These are phyloP conservation scores for Stegodyphus dumicola DNA, from an alignment of 1,140 invertebrate genomes.

Conservation along the genomic window DNA sequence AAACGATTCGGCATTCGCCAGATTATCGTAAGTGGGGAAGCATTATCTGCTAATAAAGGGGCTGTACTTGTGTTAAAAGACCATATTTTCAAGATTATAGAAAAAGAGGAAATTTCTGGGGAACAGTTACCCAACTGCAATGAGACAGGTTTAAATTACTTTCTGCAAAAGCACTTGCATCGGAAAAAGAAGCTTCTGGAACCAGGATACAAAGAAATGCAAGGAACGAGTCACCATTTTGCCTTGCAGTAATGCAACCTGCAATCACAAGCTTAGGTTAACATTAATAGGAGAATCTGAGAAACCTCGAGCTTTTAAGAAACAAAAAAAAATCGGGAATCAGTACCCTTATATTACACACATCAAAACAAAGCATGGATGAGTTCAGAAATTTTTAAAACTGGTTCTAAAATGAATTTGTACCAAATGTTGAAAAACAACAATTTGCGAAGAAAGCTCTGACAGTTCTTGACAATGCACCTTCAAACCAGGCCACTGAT, in stretches of 20 bases:
- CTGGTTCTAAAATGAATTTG: not conserved
- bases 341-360: constrained; percentile 7
- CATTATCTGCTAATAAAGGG: not conserved
- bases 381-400: not conserved
- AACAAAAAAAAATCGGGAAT: not conserved
- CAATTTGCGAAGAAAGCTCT: not conserved
- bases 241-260: not conserved
- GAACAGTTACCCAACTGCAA: not conserved
- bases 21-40: not conserved
- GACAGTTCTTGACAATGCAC: not conserved
- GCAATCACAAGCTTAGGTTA: constrained; percentile 4
- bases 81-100: not conserved
- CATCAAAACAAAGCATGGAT: not conserved
- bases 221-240: not conserved
- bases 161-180: not conserved
- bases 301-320: constrained; percentile 9
- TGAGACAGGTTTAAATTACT: constrained; percentile 17
- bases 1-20: constrained; percentile 7
- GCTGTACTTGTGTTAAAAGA: constrained; percentile 10
- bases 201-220: not conserved
- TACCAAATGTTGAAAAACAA: not conserved
- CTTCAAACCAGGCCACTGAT: not conserved
- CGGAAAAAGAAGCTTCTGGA: constrained; percentile 1
- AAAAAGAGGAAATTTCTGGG: not conserved
- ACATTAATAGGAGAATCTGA: not conserved